Base-by-base conservation (phyloP, 2,888 invertebrate species). In the Macrostomum cliftonense region DNA sequence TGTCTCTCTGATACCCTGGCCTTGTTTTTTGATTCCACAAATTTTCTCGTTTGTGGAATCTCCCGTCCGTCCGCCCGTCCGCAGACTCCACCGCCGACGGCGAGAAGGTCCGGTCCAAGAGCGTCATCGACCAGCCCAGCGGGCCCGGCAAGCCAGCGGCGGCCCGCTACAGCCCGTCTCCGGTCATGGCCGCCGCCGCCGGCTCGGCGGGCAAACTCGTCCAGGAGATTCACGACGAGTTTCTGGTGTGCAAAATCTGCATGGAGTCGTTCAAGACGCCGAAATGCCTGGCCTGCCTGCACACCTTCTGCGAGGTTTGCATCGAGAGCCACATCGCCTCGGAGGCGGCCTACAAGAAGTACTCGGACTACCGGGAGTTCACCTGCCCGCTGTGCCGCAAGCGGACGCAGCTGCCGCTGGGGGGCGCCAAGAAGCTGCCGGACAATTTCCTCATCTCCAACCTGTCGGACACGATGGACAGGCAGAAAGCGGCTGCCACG, bases 381-480 rank as follows among this genome's bases (percentile, higher is more conserved):
- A 68, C 69, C 11, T 70, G 70, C 54, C 70, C 70, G 5, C 60
- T 70, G 21, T 70, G 70, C 55, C 63, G 70, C 43, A 70, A 70
- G 56, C 57, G 70, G 38, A 70, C 70, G 2, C 66, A 67, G 49
- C 60, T 70, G 39, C 70, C 70, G 38, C 57, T 69, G 42, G 70
- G 70, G 12, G 70, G 70, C 40, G 69, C 70, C 16, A 68, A 68
- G 57, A 68, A 68, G 55, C 63, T 71, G 43, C 70, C 69, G 1
- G 70, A 71, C 56, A 71, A 71, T 58, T 71, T 71, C 54, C 59
- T 71, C 49, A 66, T 71, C 38, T 65, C 67, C 46, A 68, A 64
- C 56, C 61, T 71, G 21, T 60, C 63, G 36, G 70, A 70, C 52
- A 56, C 65, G 39, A 61, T 68, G 16, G 60, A 59, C 12, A 56